Evolutionary conservation across 2,888 invertebrate species (phyloP).

Genomic region (Nezara viridula): DNA sequence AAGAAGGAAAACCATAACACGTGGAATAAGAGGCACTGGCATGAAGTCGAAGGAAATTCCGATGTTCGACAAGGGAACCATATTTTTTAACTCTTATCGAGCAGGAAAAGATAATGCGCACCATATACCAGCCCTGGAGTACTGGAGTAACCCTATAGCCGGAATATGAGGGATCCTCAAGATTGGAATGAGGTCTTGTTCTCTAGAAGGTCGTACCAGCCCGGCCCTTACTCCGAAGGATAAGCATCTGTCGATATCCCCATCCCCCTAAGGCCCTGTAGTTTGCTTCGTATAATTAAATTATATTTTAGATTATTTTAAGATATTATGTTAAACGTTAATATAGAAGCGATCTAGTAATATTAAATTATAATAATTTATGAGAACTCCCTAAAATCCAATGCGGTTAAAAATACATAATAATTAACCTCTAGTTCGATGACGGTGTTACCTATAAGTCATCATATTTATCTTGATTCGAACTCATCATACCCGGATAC

Average conservation of each 20-base stretch:
- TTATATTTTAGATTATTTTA: neutral
- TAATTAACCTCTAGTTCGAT: no score
- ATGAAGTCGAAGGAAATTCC: neutral
- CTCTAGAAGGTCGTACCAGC: neutral
- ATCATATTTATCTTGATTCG: no score
- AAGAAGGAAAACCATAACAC: neutral
- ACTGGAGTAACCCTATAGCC: neutral
- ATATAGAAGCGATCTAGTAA: no score
- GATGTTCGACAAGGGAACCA: conserved; percentile 29
- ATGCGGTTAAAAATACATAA: no score
- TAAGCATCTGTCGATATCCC: conserved; percentile 6
- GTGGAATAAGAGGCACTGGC: neutral
- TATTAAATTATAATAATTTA: no score
- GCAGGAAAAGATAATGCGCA: neutral
- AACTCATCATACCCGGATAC: no score
- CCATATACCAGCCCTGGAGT: neutral
- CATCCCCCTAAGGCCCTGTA: neutral
- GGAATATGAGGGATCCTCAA: neutral
- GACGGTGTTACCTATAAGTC: no score
- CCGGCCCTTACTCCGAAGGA: neutral
- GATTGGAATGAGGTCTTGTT: conserved; percentile 17
- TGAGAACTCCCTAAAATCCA: no score
- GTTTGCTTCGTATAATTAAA: neutral
- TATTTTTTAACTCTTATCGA: conserved; percentile 36
- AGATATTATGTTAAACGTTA: no score